A percentile compares a stretch with the other conserved stretches of the same genome.
These are phyloP conservation scores for Spongilla lacustris DNA, from an alignment of 37 sponge, comb jelly and placozoan genomes.

Conservation along the genomic window DNA sequence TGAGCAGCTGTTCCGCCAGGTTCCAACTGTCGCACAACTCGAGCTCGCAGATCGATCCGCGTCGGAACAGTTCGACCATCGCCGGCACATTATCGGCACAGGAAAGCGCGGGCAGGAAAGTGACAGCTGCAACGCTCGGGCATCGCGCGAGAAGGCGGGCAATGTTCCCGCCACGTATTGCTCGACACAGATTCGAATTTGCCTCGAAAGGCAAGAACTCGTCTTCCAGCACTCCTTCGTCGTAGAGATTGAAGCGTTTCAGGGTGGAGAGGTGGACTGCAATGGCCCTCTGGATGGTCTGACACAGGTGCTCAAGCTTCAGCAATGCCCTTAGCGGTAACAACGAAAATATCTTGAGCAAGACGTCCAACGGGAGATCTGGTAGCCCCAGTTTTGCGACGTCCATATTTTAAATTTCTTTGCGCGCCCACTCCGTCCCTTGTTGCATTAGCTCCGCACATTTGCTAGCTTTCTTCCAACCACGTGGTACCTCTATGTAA, in stretches of 20 bases:
- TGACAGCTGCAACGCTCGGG: background rate
- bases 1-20: background rate
- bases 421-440: background rate
- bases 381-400: background rate
- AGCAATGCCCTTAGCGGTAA: slow-evolving; percentile 21
- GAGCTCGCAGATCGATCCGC: background rate
- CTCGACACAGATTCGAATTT: background rate
- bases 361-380: slow-evolving; percentile 1
- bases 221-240: background rate
- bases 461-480: background rate
- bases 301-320: slow-evolving; percentile 19
- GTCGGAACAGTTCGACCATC: background rate
- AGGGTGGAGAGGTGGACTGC: slow-evolving; percentile 6
- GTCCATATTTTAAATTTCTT: background rate
- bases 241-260: slow-evolving; percentile 21
- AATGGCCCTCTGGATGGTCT: background rate
- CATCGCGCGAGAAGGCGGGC: background rate
- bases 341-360: slow-evolving; percentile 23
- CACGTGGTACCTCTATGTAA: background rate
- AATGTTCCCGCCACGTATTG: background rate
- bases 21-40: background rate
- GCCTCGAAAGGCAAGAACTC: background rate
- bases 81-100: background rate
- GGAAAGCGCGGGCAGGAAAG: background rate
- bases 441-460: too few species aligned